Evolutionary conservation across 2,113 vertebrate genomes (phyloP).

Genomic region (Charadrius vociferus): DNA sequence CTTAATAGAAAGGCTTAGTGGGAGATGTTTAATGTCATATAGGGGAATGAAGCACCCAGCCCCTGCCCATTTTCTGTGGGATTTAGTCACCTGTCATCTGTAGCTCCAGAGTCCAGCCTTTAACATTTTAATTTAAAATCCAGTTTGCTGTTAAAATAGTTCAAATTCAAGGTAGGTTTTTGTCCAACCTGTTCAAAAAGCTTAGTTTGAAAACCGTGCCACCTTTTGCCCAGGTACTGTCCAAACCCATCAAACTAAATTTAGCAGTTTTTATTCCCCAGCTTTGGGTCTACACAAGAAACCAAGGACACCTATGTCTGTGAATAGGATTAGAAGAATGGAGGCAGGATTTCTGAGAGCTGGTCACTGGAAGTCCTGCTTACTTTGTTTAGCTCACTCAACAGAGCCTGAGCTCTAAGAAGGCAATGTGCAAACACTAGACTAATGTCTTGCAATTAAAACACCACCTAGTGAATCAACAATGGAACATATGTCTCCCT

Average conservation of each 20-base stretch:
- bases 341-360: background rate
- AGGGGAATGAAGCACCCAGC: background rate
- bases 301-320: background rate
- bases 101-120: background rate
- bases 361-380: background rate
- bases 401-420: background rate
- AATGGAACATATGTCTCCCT: conserved; percentile 15
- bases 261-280: background rate
- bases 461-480: conserved; percentile 24
- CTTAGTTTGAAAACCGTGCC: background rate
- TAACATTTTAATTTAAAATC: background rate
- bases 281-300: background rate
- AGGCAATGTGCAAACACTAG: background rate
- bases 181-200: background rate
- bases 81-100: background rate
- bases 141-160: background rate
- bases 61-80: background rate
- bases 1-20: background rate
- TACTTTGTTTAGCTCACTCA: background rate
- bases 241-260: background rate
- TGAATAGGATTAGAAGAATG: background rate
- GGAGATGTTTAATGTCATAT: background rate
- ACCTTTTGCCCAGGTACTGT: background rate
- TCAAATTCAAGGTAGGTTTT: background rate
- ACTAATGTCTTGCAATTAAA: background rate